Percentiles rank a stretch among this genome's conserved stretches.
These are phyloP conservation scores for Lasioglossum leucozonium DNA, from an alignment of 2,888 invertebrate genomes.

Conservation along the genomic window DNA sequence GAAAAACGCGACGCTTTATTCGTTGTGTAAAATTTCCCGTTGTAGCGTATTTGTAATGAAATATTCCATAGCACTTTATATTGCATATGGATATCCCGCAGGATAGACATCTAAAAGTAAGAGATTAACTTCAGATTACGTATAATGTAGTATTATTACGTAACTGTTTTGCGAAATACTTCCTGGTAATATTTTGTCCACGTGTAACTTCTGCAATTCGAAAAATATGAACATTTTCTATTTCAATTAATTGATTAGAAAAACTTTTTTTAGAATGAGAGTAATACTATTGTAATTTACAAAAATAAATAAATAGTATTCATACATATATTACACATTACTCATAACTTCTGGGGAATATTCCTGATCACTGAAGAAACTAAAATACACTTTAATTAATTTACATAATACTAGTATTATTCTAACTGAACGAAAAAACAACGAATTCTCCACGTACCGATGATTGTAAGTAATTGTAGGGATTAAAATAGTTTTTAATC, in stretches of 20 bases:
- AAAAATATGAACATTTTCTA: not conserved
- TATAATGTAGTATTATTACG: slow-evolving; percentile 10
- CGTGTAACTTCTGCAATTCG: not conserved
- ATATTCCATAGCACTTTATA: slow-evolving; percentile 14
- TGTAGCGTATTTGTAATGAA: slow-evolving; percentile 10
- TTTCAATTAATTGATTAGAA: not conserved
- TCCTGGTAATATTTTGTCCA: not conserved
- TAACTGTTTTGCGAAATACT: slow-evolving; percentile 30
- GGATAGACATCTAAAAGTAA: slow-evolving; percentile 34
- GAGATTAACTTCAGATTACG: slow-evolving; percentile 28
- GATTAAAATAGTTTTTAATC: not conserved
- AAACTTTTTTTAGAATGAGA: not conserved
- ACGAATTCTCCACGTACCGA: not conserved
- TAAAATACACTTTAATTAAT: not conserved
- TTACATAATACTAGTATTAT: not conserved
- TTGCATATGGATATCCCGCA: not conserved
- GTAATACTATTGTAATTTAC: not conserved
- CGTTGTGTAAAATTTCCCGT: slow-evolving; percentile 7
- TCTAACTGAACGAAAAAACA: not conserved
- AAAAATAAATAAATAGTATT: not conserved
- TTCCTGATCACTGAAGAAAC: not conserved
- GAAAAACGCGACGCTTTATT: slow-evolving; percentile 10
- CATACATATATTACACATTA: not conserved
- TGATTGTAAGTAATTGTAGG: not conserved
- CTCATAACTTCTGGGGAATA: not conserved